Conservation (phyloP, 1,140 invertebrate species). For the Leptoteleia sp. region DNA sequence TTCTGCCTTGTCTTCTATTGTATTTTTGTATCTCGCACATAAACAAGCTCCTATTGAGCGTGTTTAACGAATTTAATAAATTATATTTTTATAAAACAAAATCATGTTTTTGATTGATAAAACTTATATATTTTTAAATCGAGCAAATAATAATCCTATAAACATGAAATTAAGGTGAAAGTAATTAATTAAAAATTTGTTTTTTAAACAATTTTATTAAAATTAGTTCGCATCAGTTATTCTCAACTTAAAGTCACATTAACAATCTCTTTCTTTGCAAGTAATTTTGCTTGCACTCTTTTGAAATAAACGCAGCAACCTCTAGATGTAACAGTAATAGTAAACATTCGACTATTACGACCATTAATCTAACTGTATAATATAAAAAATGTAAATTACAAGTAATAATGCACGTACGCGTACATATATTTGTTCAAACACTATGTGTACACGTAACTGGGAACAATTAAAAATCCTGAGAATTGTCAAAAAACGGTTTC, state of each 20-base stretch:
- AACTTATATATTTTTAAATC: too few species aligned
- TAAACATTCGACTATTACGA: constrained; percentile 57
- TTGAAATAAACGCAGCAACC: constrained; percentile 59
- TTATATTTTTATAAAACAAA: constrained; percentile 46
- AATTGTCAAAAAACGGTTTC: constrained; percentile 42
- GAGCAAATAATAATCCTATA: too few species aligned
- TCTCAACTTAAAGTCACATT: constrained; percentile 64
- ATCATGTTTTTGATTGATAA: too few species aligned
- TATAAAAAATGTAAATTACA: constrained; percentile 69
- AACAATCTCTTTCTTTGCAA: constrained; percentile 66
- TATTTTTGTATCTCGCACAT: constrained; percentile 96
- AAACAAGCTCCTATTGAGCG: constrained; percentile 87
- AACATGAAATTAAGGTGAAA: too few species aligned
- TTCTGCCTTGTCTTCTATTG: constrained; percentile 96
- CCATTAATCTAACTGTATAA: constrained; percentile 54
- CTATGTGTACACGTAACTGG: constrained; percentile 6
- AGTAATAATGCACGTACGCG: constrained; percentile 34
- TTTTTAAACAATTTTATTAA: constrained; percentile 70
- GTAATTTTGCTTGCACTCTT: constrained; percentile 58
- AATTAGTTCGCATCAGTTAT: constrained; percentile 65
- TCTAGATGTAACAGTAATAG: constrained; percentile 65
- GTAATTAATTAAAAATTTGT: too few species aligned
- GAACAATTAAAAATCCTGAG: constrained; percentile 62
- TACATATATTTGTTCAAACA: constrained; percentile 2
- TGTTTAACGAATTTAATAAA: constrained; percentile 65